Percentiles rank a stretch among this genome's conserved stretches.
These are phyloP conservation scores for Lutjanus campechanus DNA, from an alignment of 2,797 vertebrate genomes.

Conservation along the genomic window DNA sequence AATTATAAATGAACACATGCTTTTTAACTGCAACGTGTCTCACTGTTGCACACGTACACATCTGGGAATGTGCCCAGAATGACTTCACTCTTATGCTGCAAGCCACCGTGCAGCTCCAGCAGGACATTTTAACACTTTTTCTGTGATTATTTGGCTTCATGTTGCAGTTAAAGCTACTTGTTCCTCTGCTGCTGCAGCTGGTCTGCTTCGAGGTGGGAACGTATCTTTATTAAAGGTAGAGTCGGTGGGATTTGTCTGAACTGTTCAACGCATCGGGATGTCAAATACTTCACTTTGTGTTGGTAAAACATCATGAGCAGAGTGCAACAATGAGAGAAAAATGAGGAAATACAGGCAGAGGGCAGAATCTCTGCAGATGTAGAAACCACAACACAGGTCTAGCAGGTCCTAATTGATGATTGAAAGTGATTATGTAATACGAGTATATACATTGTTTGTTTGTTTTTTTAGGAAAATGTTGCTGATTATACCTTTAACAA, in stretches of 20 bases:
- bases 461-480: too few species aligned
- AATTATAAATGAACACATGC: neutral
- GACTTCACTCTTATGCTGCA: neutral
- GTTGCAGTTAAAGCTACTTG: neutral
- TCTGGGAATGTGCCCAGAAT: neutral
- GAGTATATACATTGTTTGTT: too few species aligned
- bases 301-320: too few species aligned
- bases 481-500: neutral
- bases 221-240: neutral
- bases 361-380: too few species aligned
- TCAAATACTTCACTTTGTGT: too few species aligned
- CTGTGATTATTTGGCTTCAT: neutral
- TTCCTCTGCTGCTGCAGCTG: neutral
- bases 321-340: too few species aligned
- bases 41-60: constrained; percentile 4
- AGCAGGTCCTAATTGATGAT: too few species aligned
- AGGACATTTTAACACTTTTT: constrained; percentile 1
- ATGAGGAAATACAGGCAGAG: too few species aligned
- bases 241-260: too few species aligned
- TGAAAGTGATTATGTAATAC: too few species aligned
- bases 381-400: too few species aligned
- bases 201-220: neutral
- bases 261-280: too few species aligned
- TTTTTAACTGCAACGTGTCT: neutral
- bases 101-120: neutral